Base-by-base conservation (phyloP, 2,113 vertebrate genomes). In the Sebastes fasciatus region DNA sequence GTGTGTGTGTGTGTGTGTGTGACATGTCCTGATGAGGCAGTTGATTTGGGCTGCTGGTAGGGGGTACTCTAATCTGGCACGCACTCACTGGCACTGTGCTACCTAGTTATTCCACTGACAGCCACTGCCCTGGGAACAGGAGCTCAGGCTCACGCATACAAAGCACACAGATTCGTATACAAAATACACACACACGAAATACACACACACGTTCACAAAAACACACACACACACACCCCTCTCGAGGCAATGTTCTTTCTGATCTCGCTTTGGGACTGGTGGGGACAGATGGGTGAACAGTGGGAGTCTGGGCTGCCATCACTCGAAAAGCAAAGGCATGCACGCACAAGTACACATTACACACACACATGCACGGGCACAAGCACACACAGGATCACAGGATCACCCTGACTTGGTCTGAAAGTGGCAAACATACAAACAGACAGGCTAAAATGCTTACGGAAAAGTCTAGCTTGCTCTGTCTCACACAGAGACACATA, bases 201-300 rank as follows among this genome's bases (percentile, higher is more conserved):
- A 23, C 87, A 80, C 66, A 48, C 82, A 87, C 77, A 83, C 21
- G 54, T 13, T 76, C 40, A 76, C 57, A 80, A 6, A n/a, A 26
- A 26, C 26, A 26, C 26, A 26, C 66, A 80, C 77, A 70, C 40
- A 49, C 64, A 64, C 48, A 76, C 71, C 45, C 84, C 79, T 88
- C 89, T 86, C 14, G 46, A 80, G 92, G 89, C 91, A 58, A 64
- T 12, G 75, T 88, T 93, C 89, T 88, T 90, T 91, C 89, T 93
- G 92, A 91, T 94, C 89, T 92, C 60, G 79, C 88, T 89, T 80
- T 93, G 84, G 89, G 90, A 88, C 82, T 68, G 78, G 78, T 89
- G 86, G 80, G 89, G 92, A 94, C 93, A 95, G 92, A 94, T 92
- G 92, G 94, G 86, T 83, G 90, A 95, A 91, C 93, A 94, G 93